Base-by-base conservation (phyloP, 2,113 vertebrate genomes). In the Petrocephalus microphthalmus region DNA sequence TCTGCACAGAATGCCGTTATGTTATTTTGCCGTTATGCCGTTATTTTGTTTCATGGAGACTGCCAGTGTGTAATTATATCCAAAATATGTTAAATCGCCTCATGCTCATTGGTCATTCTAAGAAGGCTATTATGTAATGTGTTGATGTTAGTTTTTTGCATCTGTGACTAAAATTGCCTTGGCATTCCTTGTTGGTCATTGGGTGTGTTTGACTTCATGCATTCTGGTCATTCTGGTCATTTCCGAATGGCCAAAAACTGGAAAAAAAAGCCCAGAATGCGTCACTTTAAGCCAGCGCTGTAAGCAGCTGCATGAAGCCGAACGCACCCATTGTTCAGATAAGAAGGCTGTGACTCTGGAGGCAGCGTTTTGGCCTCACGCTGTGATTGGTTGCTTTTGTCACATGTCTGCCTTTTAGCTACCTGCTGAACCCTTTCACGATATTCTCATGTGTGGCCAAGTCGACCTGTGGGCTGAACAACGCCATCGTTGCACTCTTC, bases 391-490 rank as follows among this genome's bases (percentile, higher is more conserved):
- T 11, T 53, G 4, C 6, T 53, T 52, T 15, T 84, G 8, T 47
- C 42, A 53, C 47, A 74, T 64, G 57, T 17, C 2, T 11, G 91
- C 1, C 90, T 93, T 94, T 13, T 94, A 99, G 98, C 94, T 99
- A 99, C 90, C 94, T 99, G 90, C 91, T 99, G 94, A 99, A 99
- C 94, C 98, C 98, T 13, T 99, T 98, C 93, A 98, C 97, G 74
- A 94, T 99, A 93, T 94, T 99, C 90, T 99, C 97, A 90, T 99
- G 98, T 89, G 97, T 99, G 81, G 98, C 98, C 89, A 99, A 99
- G 95, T 99, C 98, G 2, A 99, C 98, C 33, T 98, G 98, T 0
- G 95, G 97, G 84, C 96, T 99, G 92, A 98, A 99, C 95, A 99
- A 99, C 64, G 94, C 97, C 7, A 90, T 99, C 91, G 94, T 97